Evolutionary conservation across 1,140 invertebrate species (phyloP).

Genomic region (Ctenoplectra terminalis): DNA sequence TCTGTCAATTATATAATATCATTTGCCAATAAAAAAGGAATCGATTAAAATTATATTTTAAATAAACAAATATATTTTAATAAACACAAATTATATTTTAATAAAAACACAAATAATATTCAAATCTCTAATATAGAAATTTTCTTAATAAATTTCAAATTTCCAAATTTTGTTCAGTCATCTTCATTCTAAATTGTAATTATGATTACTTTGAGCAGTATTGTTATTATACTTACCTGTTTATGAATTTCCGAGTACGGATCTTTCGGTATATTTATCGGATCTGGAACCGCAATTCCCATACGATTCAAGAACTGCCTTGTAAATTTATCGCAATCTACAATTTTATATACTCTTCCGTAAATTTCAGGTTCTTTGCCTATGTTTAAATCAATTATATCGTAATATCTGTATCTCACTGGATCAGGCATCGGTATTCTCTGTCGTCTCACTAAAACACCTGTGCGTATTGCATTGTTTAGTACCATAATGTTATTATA

Average conservation of each 20-base stretch:
- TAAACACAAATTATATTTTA: no score
- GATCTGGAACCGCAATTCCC: conserved; percentile 91
- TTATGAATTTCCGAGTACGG: conserved; percentile 81
- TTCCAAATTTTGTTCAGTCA: no score
- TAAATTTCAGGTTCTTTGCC: conserved; percentile 90
- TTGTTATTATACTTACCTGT: conserved; percentile 68
- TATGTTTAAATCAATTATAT: conserved; percentile 90
- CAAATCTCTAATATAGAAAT: no score
- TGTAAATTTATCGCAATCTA: conserved; percentile 93
- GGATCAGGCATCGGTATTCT: conserved; percentile 88
- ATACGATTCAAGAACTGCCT: conserved; percentile 91
- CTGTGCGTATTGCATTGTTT: conserved; percentile 77
- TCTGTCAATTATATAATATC: no score
- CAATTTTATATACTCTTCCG: conserved; percentile 91
- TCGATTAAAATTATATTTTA: no score
- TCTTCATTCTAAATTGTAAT: not conserved
- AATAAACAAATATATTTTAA: no score
- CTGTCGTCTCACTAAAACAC: conserved; percentile 89
- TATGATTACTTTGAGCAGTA: not conserved
- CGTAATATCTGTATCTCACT: conserved; percentile 88
- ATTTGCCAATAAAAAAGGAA: no score
- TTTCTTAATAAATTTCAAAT: no score
- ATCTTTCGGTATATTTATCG: conserved; percentile 85
- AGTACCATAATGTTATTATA: conserved; percentile 25
- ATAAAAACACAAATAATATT: no score